These are phyloP conservation scores for Noctua fimbriata DNA, from an alignment of 2,888 invertebrate genomes.

Conservation along the genomic window DNA sequence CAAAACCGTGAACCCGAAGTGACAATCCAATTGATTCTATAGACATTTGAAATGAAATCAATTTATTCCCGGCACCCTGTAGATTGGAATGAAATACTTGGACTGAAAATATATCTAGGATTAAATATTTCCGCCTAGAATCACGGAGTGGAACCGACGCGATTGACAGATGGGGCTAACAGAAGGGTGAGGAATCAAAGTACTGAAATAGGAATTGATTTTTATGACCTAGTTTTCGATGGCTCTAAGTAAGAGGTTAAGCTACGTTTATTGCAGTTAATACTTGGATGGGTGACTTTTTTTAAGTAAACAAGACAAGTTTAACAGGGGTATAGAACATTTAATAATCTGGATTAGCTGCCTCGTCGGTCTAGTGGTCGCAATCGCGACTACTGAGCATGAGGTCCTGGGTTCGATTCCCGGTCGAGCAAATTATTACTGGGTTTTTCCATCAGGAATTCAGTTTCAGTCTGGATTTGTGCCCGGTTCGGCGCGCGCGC, in stretches of 20 bases:
- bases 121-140: constrained; percentile 57
- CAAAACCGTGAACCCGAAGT: constrained; percentile 40
- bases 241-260: not conserved
- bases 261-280: not conserved
- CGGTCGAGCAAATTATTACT: no score
- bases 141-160: constrained; percentile 24
- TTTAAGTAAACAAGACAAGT: not conserved
- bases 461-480: not conserved
- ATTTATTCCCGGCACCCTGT: constrained; percentile 56
- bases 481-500: no score
- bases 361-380: no score
- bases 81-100: constrained; percentile 61
- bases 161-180: constrained; percentile 29
- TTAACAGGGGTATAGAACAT: no score
- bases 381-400: no score
- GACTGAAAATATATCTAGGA: constrained; percentile 61
- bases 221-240: not conserved
- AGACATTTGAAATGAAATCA: constrained; percentile 66
- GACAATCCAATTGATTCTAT: constrained; percentile 60
- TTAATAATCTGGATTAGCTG: no score
- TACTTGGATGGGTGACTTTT: not conserved
- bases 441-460: not conserved
- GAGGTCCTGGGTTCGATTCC: no score
- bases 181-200: not conserved
- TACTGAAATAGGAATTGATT: not conserved